Evolutionary conservation across 2,797 vertebrate genomes (phyloP), one percentile per base, ranked within the genome.

Genomic region (Pseudochirops corinnae): DNA sequence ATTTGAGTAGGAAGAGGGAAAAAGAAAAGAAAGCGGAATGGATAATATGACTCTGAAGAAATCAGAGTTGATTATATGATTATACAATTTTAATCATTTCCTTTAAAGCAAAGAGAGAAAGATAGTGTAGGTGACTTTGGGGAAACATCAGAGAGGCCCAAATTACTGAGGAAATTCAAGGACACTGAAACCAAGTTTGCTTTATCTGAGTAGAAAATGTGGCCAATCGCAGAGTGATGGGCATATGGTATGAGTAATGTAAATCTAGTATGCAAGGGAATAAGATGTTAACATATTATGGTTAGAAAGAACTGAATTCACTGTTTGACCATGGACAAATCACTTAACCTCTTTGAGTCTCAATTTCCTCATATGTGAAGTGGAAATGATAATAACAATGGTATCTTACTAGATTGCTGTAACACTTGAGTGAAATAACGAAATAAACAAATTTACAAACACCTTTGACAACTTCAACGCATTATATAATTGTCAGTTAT

Each of bases 11-110:
- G 91, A 93, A 28, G 5, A 21, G 60, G 9, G 9, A 92, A 87
- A 14, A 92, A 94, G 29, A 93, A 56, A 96, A 95, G 74, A 46
- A 87, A 46, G 12, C 21, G 39, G 74, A 50, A 50, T 50, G 39
- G 21, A 87, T 87, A 87, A 87, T 87, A 94, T 60, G 4, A 58
- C 29, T 14, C 55, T 21, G 0, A 90, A 93, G 39, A 95, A 55
- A 1, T 21, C 91, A 24, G 11, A 90, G 60, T 96, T 95, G 90
- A 82, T 50, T 95, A 55, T 62, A 92, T 82, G 24, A 92, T 29
- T 24, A 3, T 50, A 18, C 55, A 56, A 90, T 56, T 95, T 92
- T 26, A 91, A 12, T 87, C 56, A 55, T 96, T 74, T 74, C 53
- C 31, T 95, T 96, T 58, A 55, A 94, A 90, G 0, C 57, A 46